Percentiles rank a stretch among this genome's conserved stretches.
These are phyloP conservation scores for Folsomia candida DNA, from an alignment of 2,888 invertebrate genomes.

Conservation along the genomic window DNA sequence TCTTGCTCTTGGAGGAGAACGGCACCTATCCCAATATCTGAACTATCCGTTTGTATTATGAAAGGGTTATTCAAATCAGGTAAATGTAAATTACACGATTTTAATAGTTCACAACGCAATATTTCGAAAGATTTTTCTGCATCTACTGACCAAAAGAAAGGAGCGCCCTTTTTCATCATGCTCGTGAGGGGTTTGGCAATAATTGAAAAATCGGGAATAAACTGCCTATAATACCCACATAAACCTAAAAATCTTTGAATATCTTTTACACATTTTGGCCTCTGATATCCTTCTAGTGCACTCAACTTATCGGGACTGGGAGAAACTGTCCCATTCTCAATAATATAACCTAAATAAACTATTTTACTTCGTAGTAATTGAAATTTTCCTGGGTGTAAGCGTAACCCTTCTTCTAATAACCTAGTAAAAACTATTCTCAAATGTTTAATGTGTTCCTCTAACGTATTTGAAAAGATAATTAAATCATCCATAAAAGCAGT, in stretches of 20 bases:
- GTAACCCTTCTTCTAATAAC: background rate
- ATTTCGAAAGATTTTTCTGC: background rate
- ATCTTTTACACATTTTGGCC: background rate
- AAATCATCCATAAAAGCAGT: background rate
- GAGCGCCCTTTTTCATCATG: background rate
- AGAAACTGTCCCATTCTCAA: background rate
- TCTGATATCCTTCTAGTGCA: constrained; percentile 7
- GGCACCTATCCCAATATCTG: constrained; percentile 47
- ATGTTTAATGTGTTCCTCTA: background rate
- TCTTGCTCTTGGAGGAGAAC: constrained; percentile 51
- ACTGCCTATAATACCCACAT: too few relatives aligned
- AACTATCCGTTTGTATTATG: too few relatives aligned
- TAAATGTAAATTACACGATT: constrained; percentile 51
- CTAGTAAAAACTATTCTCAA: background rate
- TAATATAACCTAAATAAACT: background rate
- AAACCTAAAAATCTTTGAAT: background rate
- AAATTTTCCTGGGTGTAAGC: too few relatives aligned
- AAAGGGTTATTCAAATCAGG: constrained; percentile 43
- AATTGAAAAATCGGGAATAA: background rate
- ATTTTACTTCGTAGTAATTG: background rate
- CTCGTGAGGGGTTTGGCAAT: constrained; percentile 6
- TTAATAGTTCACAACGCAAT: background rate
- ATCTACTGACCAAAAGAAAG: background rate
- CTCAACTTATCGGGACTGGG: too few relatives aligned
- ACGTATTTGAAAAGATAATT: background rate